phyloP scores from a whole-genome alignment of 2,888 invertebrate species.

The Drosophila setosimentum region DNA sequence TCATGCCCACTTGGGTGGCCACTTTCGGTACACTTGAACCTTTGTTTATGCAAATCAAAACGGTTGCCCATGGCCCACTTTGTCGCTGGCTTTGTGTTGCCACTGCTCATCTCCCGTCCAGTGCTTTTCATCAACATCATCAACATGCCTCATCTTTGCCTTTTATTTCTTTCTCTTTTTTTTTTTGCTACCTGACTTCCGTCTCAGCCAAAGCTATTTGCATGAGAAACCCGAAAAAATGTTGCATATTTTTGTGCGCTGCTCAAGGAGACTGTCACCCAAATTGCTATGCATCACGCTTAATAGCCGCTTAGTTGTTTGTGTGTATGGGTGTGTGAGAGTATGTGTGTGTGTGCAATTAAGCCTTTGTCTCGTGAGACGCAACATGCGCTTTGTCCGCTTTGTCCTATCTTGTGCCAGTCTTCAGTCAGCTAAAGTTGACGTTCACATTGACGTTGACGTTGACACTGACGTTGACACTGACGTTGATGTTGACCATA shows the following conservation, averaged over 20 bases:
- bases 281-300: constrained; percentile 62
- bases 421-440: constrained; percentile 40
- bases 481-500: constrained; percentile 44
- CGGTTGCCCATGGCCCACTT: constrained; percentile 77
- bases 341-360: constrained; percentile 54
- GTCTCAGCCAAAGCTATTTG: constrained; percentile 33
- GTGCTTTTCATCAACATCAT: constrained; percentile 49
- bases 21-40: constrained; percentile 75
- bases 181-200: constrained; percentile 39
- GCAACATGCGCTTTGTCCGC: constrained; percentile 41
- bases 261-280: constrained; percentile 67
- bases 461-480: constrained; percentile 9
- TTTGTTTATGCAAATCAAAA: constrained; percentile 79
- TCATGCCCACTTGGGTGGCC: constrained; percentile 66
- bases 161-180: background rate
- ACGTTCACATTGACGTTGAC: constrained; percentile 28
- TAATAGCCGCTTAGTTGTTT: constrained; percentile 67
- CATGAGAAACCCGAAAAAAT: constrained; percentile 41
- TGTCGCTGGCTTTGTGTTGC: constrained; percentile 40
- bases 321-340: constrained; percentile 31
- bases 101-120: constrained; percentile 37
- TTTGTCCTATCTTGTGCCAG: constrained; percentile 28
- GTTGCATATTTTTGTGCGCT: constrained; percentile 58
- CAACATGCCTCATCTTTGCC: constrained; percentile 8
- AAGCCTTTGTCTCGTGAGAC: constrained; percentile 63